Evolutionary conservation across 1,140 invertebrate species (phyloP).

Genomic region (Heterodera schachtii): DNA sequence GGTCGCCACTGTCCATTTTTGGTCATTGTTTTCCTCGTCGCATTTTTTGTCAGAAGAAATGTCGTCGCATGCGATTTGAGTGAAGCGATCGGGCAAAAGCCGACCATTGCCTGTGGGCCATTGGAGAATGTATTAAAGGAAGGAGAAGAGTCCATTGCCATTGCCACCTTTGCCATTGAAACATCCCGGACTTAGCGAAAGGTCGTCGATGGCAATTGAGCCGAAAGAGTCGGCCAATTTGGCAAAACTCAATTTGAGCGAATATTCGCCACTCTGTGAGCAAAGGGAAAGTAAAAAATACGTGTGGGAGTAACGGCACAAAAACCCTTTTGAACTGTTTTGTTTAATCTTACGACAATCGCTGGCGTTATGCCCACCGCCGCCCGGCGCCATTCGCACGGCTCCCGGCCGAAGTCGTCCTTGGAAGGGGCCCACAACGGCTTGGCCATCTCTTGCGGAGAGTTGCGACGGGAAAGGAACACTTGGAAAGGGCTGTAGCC

Average conservation of each 20-base stretch:
- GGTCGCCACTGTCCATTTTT: constrained; percentile 38
- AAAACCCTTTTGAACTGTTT: no score
- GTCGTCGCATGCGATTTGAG: background rate
- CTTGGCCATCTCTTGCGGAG: constrained; percentile 37
- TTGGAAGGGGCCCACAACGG: constrained; percentile 52
- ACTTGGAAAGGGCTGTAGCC: constrained; percentile 53
- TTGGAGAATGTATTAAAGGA: no score
- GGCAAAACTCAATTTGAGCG: constrained; percentile 49
- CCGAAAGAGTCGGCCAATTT: constrained; percentile 49
- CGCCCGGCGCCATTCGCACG: constrained; percentile 49
- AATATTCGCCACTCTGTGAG: constrained; percentile 37
- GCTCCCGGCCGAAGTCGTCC: constrained; percentile 29
- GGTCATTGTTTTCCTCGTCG: constrained; percentile 8
- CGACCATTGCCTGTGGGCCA: background rate
- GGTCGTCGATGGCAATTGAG: constrained; percentile 53
- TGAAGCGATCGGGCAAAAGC: background rate
- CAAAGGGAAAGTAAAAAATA: background rate
- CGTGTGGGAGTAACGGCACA: no score
- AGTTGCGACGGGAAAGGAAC: constrained; percentile 35
- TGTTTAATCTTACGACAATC: background rate
- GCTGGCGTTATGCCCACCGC: constrained; percentile 26
- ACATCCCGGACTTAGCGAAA: constrained; percentile 52
- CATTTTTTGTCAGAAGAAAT: background rate
- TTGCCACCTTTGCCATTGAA: constrained; percentile 28
- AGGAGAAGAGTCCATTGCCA: no score